phyloP scores from a whole-genome alignment of 1,140 invertebrate genomes.

The Akabosia matsudoensis region DNA sequence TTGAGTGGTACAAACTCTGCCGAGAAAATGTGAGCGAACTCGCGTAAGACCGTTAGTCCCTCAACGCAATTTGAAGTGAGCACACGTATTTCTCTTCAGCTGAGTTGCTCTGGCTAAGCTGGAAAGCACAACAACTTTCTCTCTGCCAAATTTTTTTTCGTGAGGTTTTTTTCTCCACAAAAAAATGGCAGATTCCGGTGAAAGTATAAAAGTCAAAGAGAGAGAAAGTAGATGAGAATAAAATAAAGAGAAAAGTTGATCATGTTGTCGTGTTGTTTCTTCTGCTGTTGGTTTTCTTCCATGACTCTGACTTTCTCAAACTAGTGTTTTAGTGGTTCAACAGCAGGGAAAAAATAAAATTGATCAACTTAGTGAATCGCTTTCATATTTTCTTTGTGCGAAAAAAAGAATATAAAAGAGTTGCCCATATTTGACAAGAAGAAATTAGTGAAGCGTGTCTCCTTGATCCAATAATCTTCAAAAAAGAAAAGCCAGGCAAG shows the following conservation, averaged over 20 bases:
- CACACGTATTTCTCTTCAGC: not conserved
- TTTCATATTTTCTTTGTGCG: slow-evolving; percentile 12
- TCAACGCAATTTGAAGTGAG: not conserved
- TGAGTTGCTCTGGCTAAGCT: not conserved
- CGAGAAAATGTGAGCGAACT: not conserved
- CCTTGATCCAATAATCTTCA: slow-evolving; percentile 25
- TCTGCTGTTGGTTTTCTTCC: not conserved
- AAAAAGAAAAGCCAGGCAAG: no score
- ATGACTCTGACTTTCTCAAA: not conserved
- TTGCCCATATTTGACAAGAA: not conserved
- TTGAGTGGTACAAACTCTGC: not conserved
- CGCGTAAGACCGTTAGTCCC: not conserved
- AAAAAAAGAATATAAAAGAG: not conserved
- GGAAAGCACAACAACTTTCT: not conserved
- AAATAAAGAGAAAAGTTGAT: no score
- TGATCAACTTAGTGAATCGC: not conserved
- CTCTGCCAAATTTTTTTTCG: not conserved
- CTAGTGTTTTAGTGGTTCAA: not conserved
- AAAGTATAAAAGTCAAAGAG: no score
- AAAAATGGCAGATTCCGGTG: no score
- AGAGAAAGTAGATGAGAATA: no score
- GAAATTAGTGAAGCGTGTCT: slow-evolving; percentile 23
- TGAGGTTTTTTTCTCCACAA: no score
- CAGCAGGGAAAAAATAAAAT: no score
- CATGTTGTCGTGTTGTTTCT: not conserved